Conservation (phyloP, 2,797 vertebrate genomes). For the Schizopygopsis malacanthus region DNA sequence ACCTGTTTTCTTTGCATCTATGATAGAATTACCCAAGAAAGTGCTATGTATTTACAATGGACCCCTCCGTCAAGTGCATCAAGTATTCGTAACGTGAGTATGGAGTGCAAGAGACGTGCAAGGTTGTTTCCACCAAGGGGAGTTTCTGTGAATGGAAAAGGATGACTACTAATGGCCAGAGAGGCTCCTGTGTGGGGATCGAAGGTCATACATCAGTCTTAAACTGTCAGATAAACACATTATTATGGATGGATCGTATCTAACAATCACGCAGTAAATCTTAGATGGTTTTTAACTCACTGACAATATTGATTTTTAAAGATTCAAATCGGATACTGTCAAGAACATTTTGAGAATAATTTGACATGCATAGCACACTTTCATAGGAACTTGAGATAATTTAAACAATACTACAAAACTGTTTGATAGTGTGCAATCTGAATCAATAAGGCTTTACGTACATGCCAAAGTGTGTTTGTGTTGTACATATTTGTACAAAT, state of each 20-base stretch:
- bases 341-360: not conserved
- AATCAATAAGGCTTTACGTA: not conserved
- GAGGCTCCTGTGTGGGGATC: not conserved
- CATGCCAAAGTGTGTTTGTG: not conserved
- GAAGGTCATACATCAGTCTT: constrained; percentile 22
- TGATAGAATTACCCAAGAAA: constrained; percentile 36
- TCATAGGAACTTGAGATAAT: not conserved
- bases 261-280: constrained; percentile 1
- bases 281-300: not conserved
- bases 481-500: not conserved
- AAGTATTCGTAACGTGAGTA: constrained; percentile 32
- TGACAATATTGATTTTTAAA: not conserved
- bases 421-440: not conserved
- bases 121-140: constrained; percentile 16
- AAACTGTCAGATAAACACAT: constrained; percentile 8
- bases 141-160: constrained; percentile 18
- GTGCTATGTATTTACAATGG: constrained; percentile 32
- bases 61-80: constrained; percentile 14
- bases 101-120: constrained; percentile 31
- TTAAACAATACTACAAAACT: not conserved
- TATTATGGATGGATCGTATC: not conserved
- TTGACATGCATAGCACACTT: not conserved
- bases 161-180: constrained; percentile 28
- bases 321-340: not conserved
- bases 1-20: constrained; percentile 33